A percentile compares a stretch with the other conserved stretches of the same genome.
phyloP scores from a whole-genome alignment of 2,113 vertebrate genomes.

The Tychaedon coryphoeus region DNA sequence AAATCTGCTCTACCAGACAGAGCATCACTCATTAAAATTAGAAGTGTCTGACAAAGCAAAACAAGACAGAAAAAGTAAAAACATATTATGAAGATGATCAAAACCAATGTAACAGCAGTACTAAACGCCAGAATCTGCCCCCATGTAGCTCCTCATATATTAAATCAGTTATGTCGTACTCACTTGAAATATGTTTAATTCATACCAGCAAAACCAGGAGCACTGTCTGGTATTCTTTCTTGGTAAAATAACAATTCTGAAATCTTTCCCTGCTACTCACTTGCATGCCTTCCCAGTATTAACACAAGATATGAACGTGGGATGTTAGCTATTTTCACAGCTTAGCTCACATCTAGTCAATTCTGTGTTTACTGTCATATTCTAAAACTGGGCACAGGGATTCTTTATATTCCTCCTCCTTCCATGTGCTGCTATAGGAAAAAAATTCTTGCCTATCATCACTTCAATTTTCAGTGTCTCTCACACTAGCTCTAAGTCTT shows the following conservation, averaged over 20 bases:
- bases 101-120: neutral
- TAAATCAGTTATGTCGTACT: neutral
- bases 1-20: neutral
- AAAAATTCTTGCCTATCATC: neutral
- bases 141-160: neutral
- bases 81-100: neutral
- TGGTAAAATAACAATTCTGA: neutral
- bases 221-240: neutral
- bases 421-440: neutral
- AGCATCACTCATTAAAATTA: neutral
- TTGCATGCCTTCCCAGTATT: neutral
- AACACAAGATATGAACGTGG: neutral
- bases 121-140: neutral
- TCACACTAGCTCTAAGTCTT: neutral
- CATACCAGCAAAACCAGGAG: neutral
- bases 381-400: neutral
- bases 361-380: slow-evolving; percentile 8
- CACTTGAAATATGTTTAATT: neutral
- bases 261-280: neutral
- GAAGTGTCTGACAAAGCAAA: neutral
- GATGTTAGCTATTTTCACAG: neutral
- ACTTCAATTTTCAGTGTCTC: neutral
- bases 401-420: neutral
- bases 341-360: neutral
- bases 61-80: neutral